phyloP scores from a whole-genome alignment of 2,888 invertebrate genomes.

The Pachliopta kotzebuea region DNA sequence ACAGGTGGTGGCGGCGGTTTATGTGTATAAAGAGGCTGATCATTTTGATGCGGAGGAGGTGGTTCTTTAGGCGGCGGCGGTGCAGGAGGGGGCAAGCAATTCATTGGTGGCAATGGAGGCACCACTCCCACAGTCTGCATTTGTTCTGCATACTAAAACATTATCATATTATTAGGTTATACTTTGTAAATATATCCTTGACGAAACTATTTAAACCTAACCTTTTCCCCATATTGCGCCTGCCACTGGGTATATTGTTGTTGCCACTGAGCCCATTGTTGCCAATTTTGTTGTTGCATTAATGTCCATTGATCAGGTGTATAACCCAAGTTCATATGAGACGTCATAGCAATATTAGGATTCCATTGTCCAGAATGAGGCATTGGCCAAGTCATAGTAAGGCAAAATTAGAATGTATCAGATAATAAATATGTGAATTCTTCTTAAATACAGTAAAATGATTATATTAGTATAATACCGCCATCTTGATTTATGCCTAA shows the following conservation, averaged over 20 bases:
- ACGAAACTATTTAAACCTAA: constrained; percentile 40
- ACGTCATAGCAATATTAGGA: constrained; percentile 48
- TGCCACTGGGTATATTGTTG: constrained; percentile 89
- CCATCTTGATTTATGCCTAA: constrained; percentile 12
- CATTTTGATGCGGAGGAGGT: constrained; percentile 68
- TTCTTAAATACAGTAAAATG: not conserved
- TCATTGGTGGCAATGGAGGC: constrained; percentile 47
- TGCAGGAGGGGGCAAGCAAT: constrained; percentile 41
- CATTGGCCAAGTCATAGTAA: constrained; percentile 67
- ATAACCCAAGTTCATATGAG: constrained; percentile 67
- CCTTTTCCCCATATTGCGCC: constrained; percentile 87
- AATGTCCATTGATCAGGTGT: constrained; percentile 85
- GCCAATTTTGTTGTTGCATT: constrained; percentile 86
- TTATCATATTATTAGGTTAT: constrained; percentile 13
- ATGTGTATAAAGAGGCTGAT: constrained; percentile 59
- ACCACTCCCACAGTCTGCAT: constrained; percentile 57
- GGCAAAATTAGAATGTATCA: not conserved
- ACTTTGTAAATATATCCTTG: not conserved
- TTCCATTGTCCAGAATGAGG: constrained; percentile 58
- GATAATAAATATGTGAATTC: not conserved
- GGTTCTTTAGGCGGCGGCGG: constrained; percentile 53
- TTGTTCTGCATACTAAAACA: constrained; percentile 66
- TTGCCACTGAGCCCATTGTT: constrained; percentile 89
- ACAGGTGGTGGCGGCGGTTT: constrained; percentile 35
- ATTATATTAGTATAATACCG: constrained; percentile 15